Evolutionary conservation across 2,797 vertebrate genomes (phyloP).

Genomic region (Sylvilagus floridanus): DNA sequence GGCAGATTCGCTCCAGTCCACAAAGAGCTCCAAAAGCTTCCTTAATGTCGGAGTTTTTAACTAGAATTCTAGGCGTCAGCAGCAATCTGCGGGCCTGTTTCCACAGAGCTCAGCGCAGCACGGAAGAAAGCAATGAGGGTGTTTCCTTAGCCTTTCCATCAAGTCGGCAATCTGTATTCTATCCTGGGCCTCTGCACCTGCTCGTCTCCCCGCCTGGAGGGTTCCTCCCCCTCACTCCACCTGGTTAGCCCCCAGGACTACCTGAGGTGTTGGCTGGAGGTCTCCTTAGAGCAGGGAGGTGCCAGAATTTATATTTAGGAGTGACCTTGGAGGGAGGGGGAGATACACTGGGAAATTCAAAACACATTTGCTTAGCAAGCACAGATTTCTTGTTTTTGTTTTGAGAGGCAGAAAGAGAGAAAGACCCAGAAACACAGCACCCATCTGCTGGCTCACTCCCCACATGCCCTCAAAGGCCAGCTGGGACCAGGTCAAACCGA

Average conservation of each 20-base stretch:
- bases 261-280: neutral
- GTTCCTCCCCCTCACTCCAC: neutral
- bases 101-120: neutral
- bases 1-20: neutral
- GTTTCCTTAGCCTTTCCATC: neutral
- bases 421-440: too few species aligned
- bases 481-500: too few species aligned
- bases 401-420: too few species aligned
- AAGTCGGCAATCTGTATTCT: neutral
- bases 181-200: neutral
- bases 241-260: neutral
- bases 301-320: conserved; percentile 1
- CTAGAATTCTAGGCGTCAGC: neutral
- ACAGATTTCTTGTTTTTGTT: neutral
- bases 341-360: neutral
- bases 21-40: neutral
- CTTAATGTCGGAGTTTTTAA: neutral
- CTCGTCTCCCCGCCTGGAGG: neutral
- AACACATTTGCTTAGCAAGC: neutral
- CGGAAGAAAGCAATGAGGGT: neutral
- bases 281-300: neutral
- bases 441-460: too few species aligned
- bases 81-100: neutral
- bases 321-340: too few species aligned
- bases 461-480: too few species aligned